Evolutionary conservation across 2,113 vertebrate species (phyloP), one percentile per base, ranked within the genome.

Genomic region (Marmota monax): DNA sequence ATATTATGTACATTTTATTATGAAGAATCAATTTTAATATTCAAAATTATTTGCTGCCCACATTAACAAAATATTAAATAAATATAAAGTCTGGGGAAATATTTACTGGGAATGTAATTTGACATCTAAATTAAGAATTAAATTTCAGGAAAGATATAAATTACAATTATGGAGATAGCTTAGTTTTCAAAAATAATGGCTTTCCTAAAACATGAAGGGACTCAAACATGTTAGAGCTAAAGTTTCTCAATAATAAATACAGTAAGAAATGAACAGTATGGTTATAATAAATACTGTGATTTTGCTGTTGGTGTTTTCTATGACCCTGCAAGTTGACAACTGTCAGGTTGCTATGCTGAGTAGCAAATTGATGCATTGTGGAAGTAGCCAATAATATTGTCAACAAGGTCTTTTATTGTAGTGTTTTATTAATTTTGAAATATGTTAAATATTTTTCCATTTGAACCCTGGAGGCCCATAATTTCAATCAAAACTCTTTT

Each of bases 291-390:
- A 90, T 1, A 45, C 16, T 12, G 4, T 56, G 27, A 37, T 86
- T 74, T 69, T 84, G 32, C 25, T 91, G 0, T 69, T 94, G n/a
- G 27, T 87, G 1, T 27, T 72, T 95, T 96, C 34, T 95, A 73
- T 85, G 32, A 82, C 4, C n/a, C 37, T 42, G n/a, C 12, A 70
- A 51, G 51, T 76, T 48, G 32, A 20, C 80, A 84, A 76, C 23
- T 82, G 9, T 79, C 67, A 86, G 22, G 22, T 70, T 4, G 13
- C 1, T 78, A 16, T 48, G 51, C 88, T 88, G 27, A 92, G 39
- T 23, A 72, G 4, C 7, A 72, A 86, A 76, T 69, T 84, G 17
- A 79, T 29, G 16, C 45, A 32, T 61, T 83, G 93, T 77, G 77
- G 37, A 45, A 84, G 73, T 91, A 13, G 61, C 2, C 61, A 63